Evolutionary conservation across 2,797 vertebrate species (phyloP).

Genomic region (Tachyglossus aculeatus): DNA sequence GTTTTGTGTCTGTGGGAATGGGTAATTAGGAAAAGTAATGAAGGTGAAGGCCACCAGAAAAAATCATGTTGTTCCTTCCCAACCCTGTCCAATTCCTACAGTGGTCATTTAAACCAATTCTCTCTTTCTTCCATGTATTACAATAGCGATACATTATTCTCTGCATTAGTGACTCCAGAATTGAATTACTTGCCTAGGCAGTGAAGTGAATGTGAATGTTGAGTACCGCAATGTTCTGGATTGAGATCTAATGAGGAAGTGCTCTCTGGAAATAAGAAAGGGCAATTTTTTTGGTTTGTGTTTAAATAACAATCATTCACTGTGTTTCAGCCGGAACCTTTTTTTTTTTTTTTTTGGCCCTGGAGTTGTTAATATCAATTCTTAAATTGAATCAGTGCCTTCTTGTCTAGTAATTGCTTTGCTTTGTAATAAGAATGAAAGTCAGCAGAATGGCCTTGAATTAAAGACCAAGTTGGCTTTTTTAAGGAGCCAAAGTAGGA

Average conservation of each 20-base stretch:
- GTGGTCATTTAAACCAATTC: conserved; percentile 5
- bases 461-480: conserved; percentile 44
- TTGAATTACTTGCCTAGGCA: conserved; percentile 46
- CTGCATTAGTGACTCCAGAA: conserved; percentile 43
- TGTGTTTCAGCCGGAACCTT: conserved; percentile 38
- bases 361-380: conserved; percentile 35
- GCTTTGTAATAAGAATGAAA: conserved; percentile 38
- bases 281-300: conserved; percentile 31
- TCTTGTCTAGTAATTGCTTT: conserved; percentile 32
- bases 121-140: conserved; percentile 22
- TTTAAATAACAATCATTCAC: conserved; percentile 51
- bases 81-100: neutral
- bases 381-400: conserved; percentile 36
- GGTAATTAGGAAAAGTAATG: accelerated
- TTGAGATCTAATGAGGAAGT: conserved; percentile 49
- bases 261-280: conserved; percentile 34
- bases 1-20: neutral
- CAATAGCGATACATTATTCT: conserved; percentile 40
- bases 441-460: conserved; percentile 17
- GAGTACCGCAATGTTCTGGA: conserved; percentile 25
- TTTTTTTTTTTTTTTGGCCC: conserved; percentile 35
- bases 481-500: conserved; percentile 33
- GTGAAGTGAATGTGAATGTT: conserved; percentile 59
- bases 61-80: neutral
- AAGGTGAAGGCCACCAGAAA: accelerated